Evolutionary conservation across 2,888 invertebrate species (phyloP).

Genomic region (Branchinecta sandiegonensis): DNA sequence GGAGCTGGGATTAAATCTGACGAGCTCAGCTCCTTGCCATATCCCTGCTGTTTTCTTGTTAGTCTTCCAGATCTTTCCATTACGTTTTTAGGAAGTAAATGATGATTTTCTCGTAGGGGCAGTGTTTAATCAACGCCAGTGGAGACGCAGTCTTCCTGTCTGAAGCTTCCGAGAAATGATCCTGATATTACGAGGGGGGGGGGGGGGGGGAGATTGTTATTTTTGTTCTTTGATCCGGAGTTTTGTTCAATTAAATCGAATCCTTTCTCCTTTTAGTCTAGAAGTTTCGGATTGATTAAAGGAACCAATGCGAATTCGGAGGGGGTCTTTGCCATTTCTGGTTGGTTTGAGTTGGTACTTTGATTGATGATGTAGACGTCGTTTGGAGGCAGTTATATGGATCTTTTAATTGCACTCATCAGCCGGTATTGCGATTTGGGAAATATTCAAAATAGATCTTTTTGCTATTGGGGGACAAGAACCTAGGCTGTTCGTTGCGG

Average conservation of each 20-base stretch:
- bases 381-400: not conserved
- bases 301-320: too few species aligned
- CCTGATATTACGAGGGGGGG: too few species aligned
- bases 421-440: too few species aligned
- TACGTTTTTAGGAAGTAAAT: not conserved
- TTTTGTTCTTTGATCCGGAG: too few species aligned
- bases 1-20: not conserved
- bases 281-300: too few species aligned
- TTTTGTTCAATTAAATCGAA: too few species aligned
- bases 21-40: not conserved
- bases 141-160: slow-evolving; percentile 80
- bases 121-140: slow-evolving; percentile 86
- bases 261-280: too few species aligned
- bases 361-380: not conserved
- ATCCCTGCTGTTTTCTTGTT: not conserved
- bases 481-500: too few species aligned
- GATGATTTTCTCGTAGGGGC: slow-evolving; percentile 52
- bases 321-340: not conserved
- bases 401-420: too few species aligned
- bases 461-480: too few species aligned
- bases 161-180: not conserved
- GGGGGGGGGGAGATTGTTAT: too few species aligned
- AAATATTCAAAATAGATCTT: too few species aligned
- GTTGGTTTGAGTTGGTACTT: not conserved
- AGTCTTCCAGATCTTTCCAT: not conserved